Base-by-base conservation (phyloP, 2,797 vertebrate species). In the Galago senegalensis region DNA sequence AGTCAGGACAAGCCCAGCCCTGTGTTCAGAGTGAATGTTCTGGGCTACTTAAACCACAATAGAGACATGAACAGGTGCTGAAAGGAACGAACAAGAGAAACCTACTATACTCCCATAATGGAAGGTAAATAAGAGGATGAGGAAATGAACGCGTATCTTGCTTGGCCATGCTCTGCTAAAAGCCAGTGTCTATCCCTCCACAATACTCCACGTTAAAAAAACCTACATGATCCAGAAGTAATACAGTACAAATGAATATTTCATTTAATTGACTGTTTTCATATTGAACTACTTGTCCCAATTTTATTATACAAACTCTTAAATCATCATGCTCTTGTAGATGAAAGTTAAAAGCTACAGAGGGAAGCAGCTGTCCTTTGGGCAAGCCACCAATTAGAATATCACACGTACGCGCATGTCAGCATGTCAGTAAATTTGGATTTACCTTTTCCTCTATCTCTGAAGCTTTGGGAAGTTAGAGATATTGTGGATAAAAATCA, bases 401-500 rank as follows among this genome's bases (percentile, higher is more conserved):
- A 29, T 9, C 49, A 37, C 3, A 1, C 4, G 63, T 43, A 31
- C n/a, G 81, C 86, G 60, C 14, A 75, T n/a, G 1, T 72, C 23
- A 85, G 21, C 13, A 8, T 53, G 9, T 87, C 7, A 46, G 3
- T 63, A 80, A 89, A 80, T 94, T 46, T 58, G 7, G 90, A n/a
- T 58, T 34, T 34, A 25, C 10, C 34, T 87, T 90, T 79, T 77
- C 17, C 31, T 81, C 13, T 65, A 61, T 37, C 4, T 2, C 53
- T 87, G 53, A 90, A 73, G 17, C 34, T 72, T 4, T 49, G 3
- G 10, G 17, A 77, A 89, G 87, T 49, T 87, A 46, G 63, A 77
- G 73, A 87, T 92, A 82, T 56, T 95, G 61, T 92, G 40, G n/a
- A 13, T 43, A 72, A 58, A n/a, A 92, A 82, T 87, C 27, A 94